Evolutionary conservation across 2,888 invertebrate genomes (phyloP).

Genomic region (Drosophila seclusa): DNA sequence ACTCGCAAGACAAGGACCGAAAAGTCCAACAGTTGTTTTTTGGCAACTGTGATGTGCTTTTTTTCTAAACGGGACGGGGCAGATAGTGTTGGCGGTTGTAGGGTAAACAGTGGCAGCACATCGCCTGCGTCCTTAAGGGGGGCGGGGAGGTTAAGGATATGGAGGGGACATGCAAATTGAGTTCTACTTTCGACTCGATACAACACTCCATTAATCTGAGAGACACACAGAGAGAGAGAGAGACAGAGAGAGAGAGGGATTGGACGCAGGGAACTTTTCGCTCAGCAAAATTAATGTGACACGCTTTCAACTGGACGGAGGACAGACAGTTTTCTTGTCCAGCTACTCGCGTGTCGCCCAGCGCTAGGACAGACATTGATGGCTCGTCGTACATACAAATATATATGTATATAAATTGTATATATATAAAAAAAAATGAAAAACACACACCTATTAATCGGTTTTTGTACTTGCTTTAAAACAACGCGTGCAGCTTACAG

Average conservation of each 20-base stretch:
- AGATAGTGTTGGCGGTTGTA: not conserved
- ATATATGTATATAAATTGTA: slow-evolving; percentile 21
- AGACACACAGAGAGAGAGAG: slow-evolving; percentile 6
- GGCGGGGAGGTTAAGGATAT: not conserved
- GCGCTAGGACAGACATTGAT: slow-evolving; percentile 81
- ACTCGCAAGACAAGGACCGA: slow-evolving; percentile 84
- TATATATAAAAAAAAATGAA: not conserved
- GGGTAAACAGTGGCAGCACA: slow-evolving; percentile 60
- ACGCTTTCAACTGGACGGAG: slow-evolving; percentile 81
- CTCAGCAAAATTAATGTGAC: slow-evolving; percentile 86
- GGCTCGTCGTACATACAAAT: slow-evolving; percentile 33
- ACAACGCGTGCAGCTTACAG: slow-evolving; percentile 61
- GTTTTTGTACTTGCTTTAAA: slow-evolving; percentile 34
- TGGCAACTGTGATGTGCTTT: slow-evolving; percentile 79
- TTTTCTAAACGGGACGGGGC: not conserved
- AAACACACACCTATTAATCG: slow-evolving; percentile 60
- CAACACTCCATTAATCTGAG: slow-evolving; percentile 18
- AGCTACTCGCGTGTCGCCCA: slow-evolving; percentile 85
- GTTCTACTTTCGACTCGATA: slow-evolving; percentile 31
- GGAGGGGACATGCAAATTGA: slow-evolving; percentile 62
- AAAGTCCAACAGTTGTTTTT: slow-evolving; percentile 84
- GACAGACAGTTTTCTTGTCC: slow-evolving; percentile 63
- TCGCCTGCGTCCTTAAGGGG: slow-evolving; percentile 79
- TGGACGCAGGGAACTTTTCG: slow-evolving; percentile 85
- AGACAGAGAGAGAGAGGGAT: slow-evolving; percentile 7